Evolutionary conservation across 2,797 vertebrate genomes (phyloP).

Genomic region (Spatula clypeata): DNA sequence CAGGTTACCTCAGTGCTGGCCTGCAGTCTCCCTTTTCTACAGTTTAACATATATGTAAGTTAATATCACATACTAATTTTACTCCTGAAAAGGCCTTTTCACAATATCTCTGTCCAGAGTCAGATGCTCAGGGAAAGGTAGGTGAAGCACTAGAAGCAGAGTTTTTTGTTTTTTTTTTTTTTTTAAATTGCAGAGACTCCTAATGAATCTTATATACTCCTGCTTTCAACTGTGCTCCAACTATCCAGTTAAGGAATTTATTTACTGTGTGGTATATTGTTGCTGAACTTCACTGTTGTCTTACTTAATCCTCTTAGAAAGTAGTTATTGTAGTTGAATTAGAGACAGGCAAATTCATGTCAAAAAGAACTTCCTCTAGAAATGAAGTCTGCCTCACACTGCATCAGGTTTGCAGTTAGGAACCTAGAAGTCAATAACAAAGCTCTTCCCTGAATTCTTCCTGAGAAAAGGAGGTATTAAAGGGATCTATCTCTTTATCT

Average conservation of each 20-base stretch:
- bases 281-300: neutral
- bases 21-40: neutral
- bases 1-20: neutral
- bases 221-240: neutral
- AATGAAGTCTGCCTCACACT: neutral
- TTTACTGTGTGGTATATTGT: neutral
- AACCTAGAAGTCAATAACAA: neutral
- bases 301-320: slow-evolving; percentile 21
- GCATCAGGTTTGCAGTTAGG: neutral
- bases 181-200: neutral
- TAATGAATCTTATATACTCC: neutral
- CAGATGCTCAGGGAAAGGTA: neutral
- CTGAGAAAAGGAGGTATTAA: neutral
- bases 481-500: neutral
- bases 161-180: too few relatives aligned
- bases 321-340: slow-evolving; percentile 4
- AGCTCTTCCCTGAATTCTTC: slow-evolving; percentile 20
- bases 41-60: neutral
- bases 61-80: neutral
- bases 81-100: neutral
- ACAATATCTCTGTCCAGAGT: neutral
- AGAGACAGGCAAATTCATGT: neutral
- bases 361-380: neutral
- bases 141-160: neutral
- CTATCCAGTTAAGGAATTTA: neutral